Base-by-base conservation (phyloP, 1,140 invertebrate genomes). In the Eulimnadia texana region DNA sequence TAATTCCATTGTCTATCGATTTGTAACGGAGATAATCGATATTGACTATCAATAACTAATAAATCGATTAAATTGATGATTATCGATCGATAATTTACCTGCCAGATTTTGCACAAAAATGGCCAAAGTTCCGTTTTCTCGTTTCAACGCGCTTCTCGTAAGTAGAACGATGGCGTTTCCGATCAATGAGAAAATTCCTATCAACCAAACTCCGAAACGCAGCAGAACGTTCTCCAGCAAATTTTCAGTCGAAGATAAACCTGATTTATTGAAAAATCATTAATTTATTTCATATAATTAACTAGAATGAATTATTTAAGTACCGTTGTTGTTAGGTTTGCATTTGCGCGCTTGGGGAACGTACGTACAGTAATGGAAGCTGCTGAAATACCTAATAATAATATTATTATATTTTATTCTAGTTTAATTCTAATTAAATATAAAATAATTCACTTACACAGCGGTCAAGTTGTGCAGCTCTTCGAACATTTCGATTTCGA, bases 141-240 rank as follows among this genome's bases (percentile, higher is more conserved):
- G 50, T 33, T 61, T 52, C 25, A 61, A 42, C 42, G 53, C 33
- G 3, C 60, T 51, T 16, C 86, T 74, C 54, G 82, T 82, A 71
- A 80, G 81, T 13, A 89, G 69, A 1, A 89, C 86, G 22, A 84
- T 67, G 1, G 77, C 66, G 67, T 89, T 89, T 11, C 84, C 83
- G 9, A 78, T 64, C 63, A 80, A 77, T 0, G 84, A 84, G 1
- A 85, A 70, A 1, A 79, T 67, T 16, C 80, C 84, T 65, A 89
- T 81, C 19, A 84, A 68, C 86, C 86, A 89, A 10, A 86, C 79
- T 0, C 79, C 78, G 29, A 80, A 73, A 20, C 84, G 72, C 16
- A 88, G 70, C 0, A 82, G 67, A 16, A 78, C 74, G 67, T 79
- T 82, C 29, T 74, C 78, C 2, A 90, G 67, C 3, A 90, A 72